Evolutionary conservation across 1,140 invertebrate genomes (phyloP), one percentile per base, ranked within the genome.

Genomic region (Zaprionus nigranus): DNA sequence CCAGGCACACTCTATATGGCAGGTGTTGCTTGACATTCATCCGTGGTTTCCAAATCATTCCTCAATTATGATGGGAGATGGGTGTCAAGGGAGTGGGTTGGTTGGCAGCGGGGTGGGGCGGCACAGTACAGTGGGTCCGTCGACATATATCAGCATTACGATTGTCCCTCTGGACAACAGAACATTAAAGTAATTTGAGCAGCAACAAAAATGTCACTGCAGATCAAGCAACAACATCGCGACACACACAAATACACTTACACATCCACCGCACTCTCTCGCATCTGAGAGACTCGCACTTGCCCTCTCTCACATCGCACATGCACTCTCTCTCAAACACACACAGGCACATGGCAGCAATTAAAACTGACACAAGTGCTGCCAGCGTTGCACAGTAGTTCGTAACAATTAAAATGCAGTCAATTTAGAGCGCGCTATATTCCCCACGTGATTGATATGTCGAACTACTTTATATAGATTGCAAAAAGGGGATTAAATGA

Each of bases 291-390:
- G 38, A 15, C 5, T 40, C 6, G 38, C 15, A n/a, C 38, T n/a
- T 40, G 38, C 38, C n/a, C 15, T n/a, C 15, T 11, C 30, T 34
- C 30, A n/a, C n/a, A n/a, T 0, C 30, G 3, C 30, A 11, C 30
- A 11, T n/a, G n/a, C n/a, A n/a, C n/a, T n/a, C n/a, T n/a, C n/a
- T n/a, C 30, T 3, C 26, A 53, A 28, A 20, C 38, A 15, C 38
- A 46, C 26, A 67, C 43, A 54, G 17, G 58, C 57, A 22, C 59
- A 70, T 75, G 60, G 67, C 63, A 66, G 71, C 84, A 88, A 88
- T 90, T 90, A 88, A 90, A 88, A 66, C 74, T 85, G 85, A 81
- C 85, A 84, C 81, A 90, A 88, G 85, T 77, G 72, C 65, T 75
- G 78, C 78, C 63, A 78, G 75, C 75, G 62, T 26, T n/a, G 80